Evolutionary conservation across 2,797 vertebrate species (phyloP).

Genomic region (Rhynchotus rufescens): DNA sequence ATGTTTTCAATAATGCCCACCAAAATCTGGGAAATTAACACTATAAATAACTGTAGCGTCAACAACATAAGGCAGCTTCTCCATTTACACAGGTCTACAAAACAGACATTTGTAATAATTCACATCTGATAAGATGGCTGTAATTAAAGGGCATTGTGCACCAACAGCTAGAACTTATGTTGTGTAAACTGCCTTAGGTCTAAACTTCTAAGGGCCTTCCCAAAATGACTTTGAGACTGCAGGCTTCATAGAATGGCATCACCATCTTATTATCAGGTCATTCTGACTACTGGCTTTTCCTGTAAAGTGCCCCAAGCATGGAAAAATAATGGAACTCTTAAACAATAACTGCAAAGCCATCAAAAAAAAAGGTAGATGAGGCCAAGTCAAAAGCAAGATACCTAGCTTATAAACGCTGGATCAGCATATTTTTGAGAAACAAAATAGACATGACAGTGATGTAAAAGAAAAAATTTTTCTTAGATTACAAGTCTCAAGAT

Average conservation of each 20-base stretch:
- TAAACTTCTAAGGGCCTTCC: not conserved
- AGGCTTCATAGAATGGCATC: not conserved
- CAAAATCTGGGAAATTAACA: not conserved
- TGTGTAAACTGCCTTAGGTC: not conserved
- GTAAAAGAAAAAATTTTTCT: not conserved
- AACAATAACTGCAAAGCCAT: not conserved
- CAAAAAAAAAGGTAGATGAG: not conserved
- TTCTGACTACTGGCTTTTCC: not conserved
- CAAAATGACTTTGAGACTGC: not conserved
- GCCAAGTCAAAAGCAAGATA: not conserved
- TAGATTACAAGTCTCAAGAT: not conserved
- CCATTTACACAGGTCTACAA: not conserved
- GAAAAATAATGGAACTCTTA: not conserved
- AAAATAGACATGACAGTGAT: not conserved
- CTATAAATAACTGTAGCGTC: not conserved
- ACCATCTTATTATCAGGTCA: not conserved
- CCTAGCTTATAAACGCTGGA: not conserved
- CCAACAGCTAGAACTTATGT: not conserved
- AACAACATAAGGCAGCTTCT: not conserved
- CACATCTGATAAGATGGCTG: not conserved
- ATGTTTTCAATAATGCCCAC: not conserved
- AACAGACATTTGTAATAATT: not conserved
- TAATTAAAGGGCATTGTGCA: not conserved
- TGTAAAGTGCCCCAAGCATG: rapidly evolving
- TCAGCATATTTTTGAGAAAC: not conserved